Evolutionary conservation across 2,113 vertebrate genomes (phyloP).

Genomic region (Rhizomys pruinosus): DNA sequence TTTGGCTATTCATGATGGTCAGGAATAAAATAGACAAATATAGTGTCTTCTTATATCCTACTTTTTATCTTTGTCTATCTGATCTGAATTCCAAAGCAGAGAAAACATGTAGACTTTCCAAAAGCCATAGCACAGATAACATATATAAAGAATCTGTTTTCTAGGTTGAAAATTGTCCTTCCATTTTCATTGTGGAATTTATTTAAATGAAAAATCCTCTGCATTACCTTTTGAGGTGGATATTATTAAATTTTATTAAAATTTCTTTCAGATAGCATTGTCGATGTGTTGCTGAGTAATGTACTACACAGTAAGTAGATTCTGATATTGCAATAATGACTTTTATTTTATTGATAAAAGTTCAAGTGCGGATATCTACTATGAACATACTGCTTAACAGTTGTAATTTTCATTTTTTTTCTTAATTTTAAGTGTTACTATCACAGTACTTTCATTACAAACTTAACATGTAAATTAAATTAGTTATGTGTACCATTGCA

Average conservation of each 20-base stretch:
- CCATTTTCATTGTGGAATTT: not conserved
- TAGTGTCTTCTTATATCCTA: not conserved
- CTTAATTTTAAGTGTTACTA: too few species aligned
- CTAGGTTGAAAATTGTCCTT: not conserved
- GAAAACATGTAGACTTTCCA: not conserved
- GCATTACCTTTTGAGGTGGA: not conserved
- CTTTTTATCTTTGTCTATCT: not conserved
- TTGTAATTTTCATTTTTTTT: not conserved
- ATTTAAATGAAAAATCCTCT: not conserved
- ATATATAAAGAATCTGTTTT: not conserved
- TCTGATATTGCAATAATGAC: not conserved
- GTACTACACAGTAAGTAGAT: not conserved
- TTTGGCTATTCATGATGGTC: not conserved
- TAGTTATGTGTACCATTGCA: not conserved
- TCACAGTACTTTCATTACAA: not conserved
- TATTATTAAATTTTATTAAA: not conserved
- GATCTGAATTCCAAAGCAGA: not conserved
- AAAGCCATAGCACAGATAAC: not conserved
- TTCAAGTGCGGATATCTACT: not conserved
- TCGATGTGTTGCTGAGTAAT: not conserved
- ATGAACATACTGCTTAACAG: not conserved
- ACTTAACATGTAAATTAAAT: not conserved
- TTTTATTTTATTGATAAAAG: not conserved
- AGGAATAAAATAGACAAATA: not conserved
- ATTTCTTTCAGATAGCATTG: not conserved